Base-by-base conservation (phyloP, 2,797 vertebrate genomes). In the Coracias cyanogaster region DNA sequence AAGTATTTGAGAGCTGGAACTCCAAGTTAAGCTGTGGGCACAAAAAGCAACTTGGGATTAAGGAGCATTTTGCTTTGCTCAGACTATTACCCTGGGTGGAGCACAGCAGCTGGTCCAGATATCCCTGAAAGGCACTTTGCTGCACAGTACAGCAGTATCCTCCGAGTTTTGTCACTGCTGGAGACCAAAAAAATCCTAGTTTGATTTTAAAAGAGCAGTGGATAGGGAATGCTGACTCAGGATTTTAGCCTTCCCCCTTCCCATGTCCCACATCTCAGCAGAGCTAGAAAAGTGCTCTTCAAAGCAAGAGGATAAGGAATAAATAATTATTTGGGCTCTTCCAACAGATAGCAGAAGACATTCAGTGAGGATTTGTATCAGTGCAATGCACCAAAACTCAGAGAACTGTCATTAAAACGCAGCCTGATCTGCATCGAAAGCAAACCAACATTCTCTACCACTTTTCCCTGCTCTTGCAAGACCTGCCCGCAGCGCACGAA, bases 41-140 rank as follows among this genome's bases (percentile, higher is more conserved):
- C 89, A 86, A 69, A 60, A 89, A 94, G 33, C 45, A 57, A 91
- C 26, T 74, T 45, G 66, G 91, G 95, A 95, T 86, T 94, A 88
- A 95, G 72, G 0, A 76, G 80, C 29, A 7, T 86, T 91, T 86
- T 65, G 78, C 90, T 90, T 91, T 87, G 71, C 90, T 89, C 91
- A 94, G 88, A 41, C 86, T 77, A 24, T 71, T 78, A 81, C 57
- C 57, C 62, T 91, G 96, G 94, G 96, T 93, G 96, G 93, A 96
- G 92, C 55, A 25, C 88, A 51, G 77, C 80, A 95, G 90, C 90
- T 51, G 69, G 52, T 73, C 90, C 93, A 95, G 72, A 57, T 39
- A 94, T 74, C 90, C 93, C 82, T 65, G 87, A 89, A 90, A 95
- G 89, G 87, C 94, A 61, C 52, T 87, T 21, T 41, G 62, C 89